phyloP scores from a whole-genome alignment of 1,140 invertebrate genomes.

The Drosophila sturtevanti region DNA sequence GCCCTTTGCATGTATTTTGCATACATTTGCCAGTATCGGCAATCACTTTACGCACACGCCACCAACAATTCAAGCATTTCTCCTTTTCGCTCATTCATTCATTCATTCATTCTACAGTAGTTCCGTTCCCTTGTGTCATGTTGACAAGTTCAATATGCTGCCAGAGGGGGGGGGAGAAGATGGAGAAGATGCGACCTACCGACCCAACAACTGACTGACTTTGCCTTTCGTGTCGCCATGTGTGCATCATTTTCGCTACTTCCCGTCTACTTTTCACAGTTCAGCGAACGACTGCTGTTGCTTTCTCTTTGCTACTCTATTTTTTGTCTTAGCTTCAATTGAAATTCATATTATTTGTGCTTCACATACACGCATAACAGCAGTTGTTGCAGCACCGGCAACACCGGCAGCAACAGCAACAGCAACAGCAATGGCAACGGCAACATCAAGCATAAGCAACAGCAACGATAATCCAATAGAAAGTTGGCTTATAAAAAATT shows the following conservation, averaged over 20 bases:
- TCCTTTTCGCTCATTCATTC: conserved; percentile 32
- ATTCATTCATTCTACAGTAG: conserved; percentile 39
- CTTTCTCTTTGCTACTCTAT: conserved; percentile 24
- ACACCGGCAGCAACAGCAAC: not conserved
- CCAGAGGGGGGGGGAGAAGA: conserved; percentile 2
- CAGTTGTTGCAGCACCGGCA: not conserved
- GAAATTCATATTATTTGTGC: conserved; percentile 78
- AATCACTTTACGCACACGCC: conserved; percentile 64
- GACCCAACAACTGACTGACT: conserved; percentile 35
- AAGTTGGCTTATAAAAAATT: conserved; percentile 13
- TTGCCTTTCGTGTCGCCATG: conserved; percentile 52
- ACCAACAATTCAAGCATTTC: conserved; percentile 11
- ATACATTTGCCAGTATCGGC: conserved; percentile 62
- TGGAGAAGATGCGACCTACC: conserved; percentile 1
- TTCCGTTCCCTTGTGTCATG: conserved; percentile 59
- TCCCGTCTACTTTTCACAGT: conserved; percentile 71
- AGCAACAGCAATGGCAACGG: not conserved
- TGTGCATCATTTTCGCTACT: conserved; percentile 61
- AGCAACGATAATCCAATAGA: conserved; percentile 18
- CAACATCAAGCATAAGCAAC: not conserved
- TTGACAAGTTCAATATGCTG: conserved; percentile 71
- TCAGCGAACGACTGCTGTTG: conserved; percentile 44
- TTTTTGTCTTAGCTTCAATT: conserved; percentile 55
- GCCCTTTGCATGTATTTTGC: conserved; percentile 57
- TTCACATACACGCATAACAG: conserved; percentile 32